Evolutionary conservation across 2,113 vertebrate species (phyloP), one percentile per base, ranked within the genome.

Genomic region (Scartelaos histophorus): DNA sequence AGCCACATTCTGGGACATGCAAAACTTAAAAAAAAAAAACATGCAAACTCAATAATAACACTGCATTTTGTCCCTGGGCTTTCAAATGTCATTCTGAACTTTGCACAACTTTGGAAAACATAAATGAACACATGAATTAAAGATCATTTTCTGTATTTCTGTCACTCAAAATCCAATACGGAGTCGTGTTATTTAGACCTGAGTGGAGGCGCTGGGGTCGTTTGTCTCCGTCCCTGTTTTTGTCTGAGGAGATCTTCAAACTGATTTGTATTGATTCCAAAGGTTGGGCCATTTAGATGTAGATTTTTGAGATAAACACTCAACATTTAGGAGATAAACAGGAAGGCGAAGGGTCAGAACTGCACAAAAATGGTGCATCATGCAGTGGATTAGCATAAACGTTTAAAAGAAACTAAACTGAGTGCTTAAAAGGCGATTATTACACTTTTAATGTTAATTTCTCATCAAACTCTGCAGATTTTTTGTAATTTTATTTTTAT

Each of bases 41-140:
- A 29, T 29, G 2, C 10, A 7, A 43, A 11, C 38, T 43, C 38
- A 9, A 9, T 13, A 1, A 10, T 3, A 6, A 61, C 24, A 34
- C 12, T 43, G 49, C 16, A 25, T 15, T 35, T 60, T 13, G 19
- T n/a, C 35, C 38, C 54, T 38, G 51, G 67, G 47, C 17, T 16
- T 67, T 81, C 66, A 86, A 77, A 85, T 71, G 35, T 24, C 7
- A 25, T 9, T 35, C 66, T 86, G 82, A 85, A 77, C 70, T 84
- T 88, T 79, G 4, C 66, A 13, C 51, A 65, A 51, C 58, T 16
- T 73, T 76, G 38, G 38, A 11, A 43, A 43, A 71, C 45, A 62
- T 58, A 24, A 61, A 89, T 91, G 90, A 84, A 73, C 89, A 90
- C 83, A 88, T 88, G 88, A 90, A 91, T 81, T 11, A 54, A 54